Conservation (phyloP, 2,797 vertebrate species). For the Sebastes nivosus region DNA sequence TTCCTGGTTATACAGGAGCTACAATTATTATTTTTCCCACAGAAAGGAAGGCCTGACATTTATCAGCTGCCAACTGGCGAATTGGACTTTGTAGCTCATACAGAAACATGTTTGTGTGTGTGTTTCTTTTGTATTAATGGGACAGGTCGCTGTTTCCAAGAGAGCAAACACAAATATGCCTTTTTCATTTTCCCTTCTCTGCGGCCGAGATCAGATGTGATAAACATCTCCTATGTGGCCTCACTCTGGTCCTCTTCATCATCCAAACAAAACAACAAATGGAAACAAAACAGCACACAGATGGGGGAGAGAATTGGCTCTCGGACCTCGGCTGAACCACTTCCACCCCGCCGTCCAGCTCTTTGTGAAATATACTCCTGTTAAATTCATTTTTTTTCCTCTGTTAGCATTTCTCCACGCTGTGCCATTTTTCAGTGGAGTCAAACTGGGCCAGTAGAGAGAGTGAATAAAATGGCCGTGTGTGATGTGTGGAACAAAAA, state of each 20-base stretch:
- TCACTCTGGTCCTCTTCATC: constrained; percentile 11
- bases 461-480: not conserved
- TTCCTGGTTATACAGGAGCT: not conserved
- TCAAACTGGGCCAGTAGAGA: not conserved
- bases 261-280: not conserved
- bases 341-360: not conserved
- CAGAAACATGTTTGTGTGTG: not conserved
- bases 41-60: not conserved
- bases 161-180: constrained; percentile 23
- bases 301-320: not conserved
- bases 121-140: constrained; percentile 1
- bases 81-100: not conserved
- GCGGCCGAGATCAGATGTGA: constrained; percentile 12
- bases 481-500: not conserved
- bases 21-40: not conserved
- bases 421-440: not conserved
- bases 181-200: constrained; percentile 19
- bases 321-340: not conserved
- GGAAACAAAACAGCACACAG: not conserved
- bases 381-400: not conserved
- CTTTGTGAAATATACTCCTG: not conserved
- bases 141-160: constrained; percentile 16
- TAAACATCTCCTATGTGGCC: constrained; percentile 16
- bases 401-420: not conserved
- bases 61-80: constrained; percentile 20